A percentile compares a stretch with the other conserved stretches of the same genome.
These are phyloP conservation scores for Brotula barbata DNA, from an alignment of 2,797 vertebrate genomes.

Conservation along the genomic window DNA sequence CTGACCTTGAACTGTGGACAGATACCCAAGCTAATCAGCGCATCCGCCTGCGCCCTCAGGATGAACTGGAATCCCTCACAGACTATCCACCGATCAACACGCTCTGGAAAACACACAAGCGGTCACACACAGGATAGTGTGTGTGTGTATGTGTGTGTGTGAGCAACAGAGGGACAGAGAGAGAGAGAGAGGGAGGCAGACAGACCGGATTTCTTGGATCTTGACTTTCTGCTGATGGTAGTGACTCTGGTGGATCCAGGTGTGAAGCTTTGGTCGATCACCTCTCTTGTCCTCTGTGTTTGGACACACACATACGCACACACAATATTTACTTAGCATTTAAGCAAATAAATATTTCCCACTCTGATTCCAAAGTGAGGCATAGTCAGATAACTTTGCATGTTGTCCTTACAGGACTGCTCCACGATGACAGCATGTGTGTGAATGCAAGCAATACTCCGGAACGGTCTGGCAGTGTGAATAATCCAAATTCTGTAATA, in stretches of 20 bases:
- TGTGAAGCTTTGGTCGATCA: conserved; percentile 50
- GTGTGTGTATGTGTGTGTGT: no score
- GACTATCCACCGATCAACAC: conserved; percentile 81
- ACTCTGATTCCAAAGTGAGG: no score
- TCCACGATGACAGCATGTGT: no score
- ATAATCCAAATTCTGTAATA: no score
- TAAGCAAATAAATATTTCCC: no score
- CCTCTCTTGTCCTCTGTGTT: conserved; percentile 82
- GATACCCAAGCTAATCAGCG: conserved; percentile 84
- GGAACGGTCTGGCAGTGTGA: no score
- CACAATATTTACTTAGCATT: no score
- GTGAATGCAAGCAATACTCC: no score
- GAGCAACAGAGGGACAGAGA: neutral
- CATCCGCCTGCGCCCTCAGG: conserved; percentile 86
- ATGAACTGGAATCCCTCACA: conserved; percentile 94
- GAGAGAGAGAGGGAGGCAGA: neutral
- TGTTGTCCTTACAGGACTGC: no score
- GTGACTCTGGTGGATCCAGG: conserved; percentile 69
- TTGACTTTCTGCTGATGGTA: conserved; percentile 61
- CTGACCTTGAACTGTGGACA: conserved; percentile 81
- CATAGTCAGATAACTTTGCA: no score
- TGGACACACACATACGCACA: neutral
- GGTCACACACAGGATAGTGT: no score
- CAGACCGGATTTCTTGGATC: conserved; percentile 73
- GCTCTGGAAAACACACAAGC: conserved; percentile 66